Percentiles rank a stretch among this genome's conserved stretches.
These are phyloP conservation scores for Agrilus cyanescens DNA, from an alignment of 2,888 invertebrate species.

Conservation along the genomic window DNA sequence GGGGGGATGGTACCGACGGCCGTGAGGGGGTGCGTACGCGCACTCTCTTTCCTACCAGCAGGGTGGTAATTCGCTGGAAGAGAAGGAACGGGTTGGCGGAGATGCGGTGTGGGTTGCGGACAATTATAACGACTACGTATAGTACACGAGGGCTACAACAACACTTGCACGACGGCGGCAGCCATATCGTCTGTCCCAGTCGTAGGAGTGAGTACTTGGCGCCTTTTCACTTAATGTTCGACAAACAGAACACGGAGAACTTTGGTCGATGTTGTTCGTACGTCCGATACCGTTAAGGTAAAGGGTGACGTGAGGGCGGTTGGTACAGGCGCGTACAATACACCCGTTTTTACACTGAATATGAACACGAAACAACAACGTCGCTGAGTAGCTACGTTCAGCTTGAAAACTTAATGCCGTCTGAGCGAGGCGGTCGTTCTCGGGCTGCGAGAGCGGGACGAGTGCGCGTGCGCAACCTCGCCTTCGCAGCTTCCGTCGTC, in stretches of 20 bases:
- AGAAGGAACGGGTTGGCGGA: slow-evolving; percentile 9
- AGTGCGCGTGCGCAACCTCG: slow-evolving; percentile 36
- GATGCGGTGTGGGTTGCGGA: slow-evolving; percentile 13
- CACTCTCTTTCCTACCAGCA: slow-evolving; percentile 9
- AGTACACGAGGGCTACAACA: slow-evolving; percentile 12
- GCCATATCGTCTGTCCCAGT: slow-evolving; percentile 14
- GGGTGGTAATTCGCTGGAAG: slow-evolving; percentile 9
- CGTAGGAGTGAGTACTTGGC: slow-evolving; percentile 11
- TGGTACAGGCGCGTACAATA: slow-evolving; percentile 1
- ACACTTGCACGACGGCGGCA: slow-evolving; percentile 16
- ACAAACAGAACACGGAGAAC: too few relatives aligned
- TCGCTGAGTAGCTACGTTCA: slow-evolving; percentile 25
- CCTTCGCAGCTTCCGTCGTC: slow-evolving; percentile 33
- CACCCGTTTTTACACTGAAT: slow-evolving; percentile 25
- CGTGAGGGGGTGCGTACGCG: slow-evolving; percentile 12
- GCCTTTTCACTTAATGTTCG: slow-evolving; percentile 6
- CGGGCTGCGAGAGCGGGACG: slow-evolving; percentile 29
- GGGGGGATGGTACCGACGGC: slow-evolving; percentile 8
- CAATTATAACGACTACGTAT: too few relatives aligned
- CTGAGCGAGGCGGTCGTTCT: slow-evolving; percentile 46
- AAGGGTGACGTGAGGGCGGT: neutral
- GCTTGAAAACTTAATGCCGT: slow-evolving; percentile 43
- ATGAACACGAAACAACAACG: slow-evolving; percentile 41
- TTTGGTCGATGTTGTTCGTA: too few relatives aligned
- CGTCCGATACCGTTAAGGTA: too few relatives aligned